Percentiles rank a stretch among this genome's conserved stretches.
Conservation (phyloP, 35 echinoderm and acorn worm genomes). For the Anneissia japonica region DNA sequence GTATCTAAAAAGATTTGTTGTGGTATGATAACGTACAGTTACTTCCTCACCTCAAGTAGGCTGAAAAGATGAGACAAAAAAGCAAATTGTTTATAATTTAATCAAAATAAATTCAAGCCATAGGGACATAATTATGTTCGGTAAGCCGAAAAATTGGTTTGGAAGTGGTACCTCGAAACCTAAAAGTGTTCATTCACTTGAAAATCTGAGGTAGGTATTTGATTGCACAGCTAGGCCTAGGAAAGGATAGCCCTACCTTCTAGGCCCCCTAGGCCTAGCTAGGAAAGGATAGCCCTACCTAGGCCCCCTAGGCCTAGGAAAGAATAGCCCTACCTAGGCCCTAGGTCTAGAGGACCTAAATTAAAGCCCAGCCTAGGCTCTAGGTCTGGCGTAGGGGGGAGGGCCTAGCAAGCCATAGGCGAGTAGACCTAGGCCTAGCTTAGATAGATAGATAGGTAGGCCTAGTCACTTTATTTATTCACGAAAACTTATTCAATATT, state of each 20-base stretch:
- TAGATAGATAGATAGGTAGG: no score
- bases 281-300: no score
- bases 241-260: not conserved
- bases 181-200: conserved; percentile 16
- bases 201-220: conserved; percentile 1
- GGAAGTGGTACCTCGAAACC: not conserved
- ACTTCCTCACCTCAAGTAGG: not conserved
- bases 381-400: no score
- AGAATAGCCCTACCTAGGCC: no score
- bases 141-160: conserved; percentile 11
- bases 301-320: no score
- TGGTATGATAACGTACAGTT: not conserved
- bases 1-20: not conserved
- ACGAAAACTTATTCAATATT: no score
- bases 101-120: not conserved
- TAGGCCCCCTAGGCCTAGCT: no score
- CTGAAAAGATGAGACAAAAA: not conserved
- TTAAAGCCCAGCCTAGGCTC: no score
- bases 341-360: no score
- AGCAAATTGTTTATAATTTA: not conserved
- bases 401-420: no score
- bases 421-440: no score
- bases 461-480: no score
- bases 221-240: not conserved
- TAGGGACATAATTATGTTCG: not conserved